Conservation (phyloP, 92 coral and sea anemone genomes). For the Bergia sp. region DNA sequence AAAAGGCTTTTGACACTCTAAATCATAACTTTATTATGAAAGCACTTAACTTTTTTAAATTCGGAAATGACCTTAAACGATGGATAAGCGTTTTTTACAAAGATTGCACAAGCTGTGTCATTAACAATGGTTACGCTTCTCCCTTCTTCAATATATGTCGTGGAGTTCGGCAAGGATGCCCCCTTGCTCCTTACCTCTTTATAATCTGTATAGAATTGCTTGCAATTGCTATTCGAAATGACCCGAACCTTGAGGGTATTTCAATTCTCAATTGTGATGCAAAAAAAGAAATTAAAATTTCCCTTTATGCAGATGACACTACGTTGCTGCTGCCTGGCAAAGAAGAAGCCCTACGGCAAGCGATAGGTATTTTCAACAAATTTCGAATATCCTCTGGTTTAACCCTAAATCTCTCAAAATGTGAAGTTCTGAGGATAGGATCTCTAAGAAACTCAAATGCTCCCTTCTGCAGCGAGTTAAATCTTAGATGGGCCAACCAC, state of each 20-base stretch:
- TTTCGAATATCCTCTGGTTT: constrained; percentile 16
- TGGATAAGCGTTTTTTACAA: too few relatives aligned
- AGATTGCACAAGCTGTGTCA: too few relatives aligned
- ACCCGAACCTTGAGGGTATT: not conserved
- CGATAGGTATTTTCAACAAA: constrained; percentile 9
- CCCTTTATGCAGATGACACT: constrained; percentile 2
- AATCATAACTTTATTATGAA: not conserved
- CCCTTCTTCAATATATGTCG: too few relatives aligned
- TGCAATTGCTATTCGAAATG: too few relatives aligned
- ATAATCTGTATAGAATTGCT: too few relatives aligned
- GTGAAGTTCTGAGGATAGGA: constrained; percentile 7
- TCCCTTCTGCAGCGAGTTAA: not conserved
- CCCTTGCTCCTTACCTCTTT: too few relatives aligned
- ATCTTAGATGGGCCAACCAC: not conserved
- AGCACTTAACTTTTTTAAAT: not conserved
- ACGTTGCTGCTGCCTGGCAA: constrained; percentile 9
- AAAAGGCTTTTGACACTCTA: not conserved
- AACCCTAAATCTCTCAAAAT: constrained; percentile 9
- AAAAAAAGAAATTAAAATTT: not conserved
- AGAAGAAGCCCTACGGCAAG: constrained; percentile 6
- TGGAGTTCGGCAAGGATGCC: too few relatives aligned
- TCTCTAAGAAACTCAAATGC: not conserved
- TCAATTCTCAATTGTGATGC: not conserved
- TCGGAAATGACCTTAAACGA: too few relatives aligned
- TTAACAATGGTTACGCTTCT: too few relatives aligned